Base-by-base conservation (phyloP, 2,113 vertebrate species). In the Etheostoma cragini region DNA sequence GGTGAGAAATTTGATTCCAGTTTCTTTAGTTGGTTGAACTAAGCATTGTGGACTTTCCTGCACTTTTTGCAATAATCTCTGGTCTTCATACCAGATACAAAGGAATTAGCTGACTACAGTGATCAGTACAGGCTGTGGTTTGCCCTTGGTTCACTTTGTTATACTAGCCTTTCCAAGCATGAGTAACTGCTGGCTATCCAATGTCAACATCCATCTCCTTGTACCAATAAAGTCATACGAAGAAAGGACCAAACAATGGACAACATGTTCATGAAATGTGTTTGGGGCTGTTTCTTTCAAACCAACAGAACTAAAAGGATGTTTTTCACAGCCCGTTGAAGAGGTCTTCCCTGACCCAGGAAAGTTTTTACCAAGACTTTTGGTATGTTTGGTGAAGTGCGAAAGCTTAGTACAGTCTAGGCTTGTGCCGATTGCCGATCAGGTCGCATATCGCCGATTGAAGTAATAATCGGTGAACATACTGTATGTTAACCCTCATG, bases 121-220 rank as follows among this genome's bases (percentile, higher is more conserved):
- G 60, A 63, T 81, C 60, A 53, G 54, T 52, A 42, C 56, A 71
- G 68, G 68, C 62, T 78, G 46, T 26, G 47, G 72, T 80, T 77
- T 70, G 57, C 56, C 54, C 53, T 65, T 61, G 56, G 30, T 67
- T 68, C 56, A 80, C 54, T 73, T 81, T 73, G 58, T 78, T 49
- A 74, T 60, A 45, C 62, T 49, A 4, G n/a, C 57, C 24, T 66
- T 78, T 65, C 68, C 63, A 81, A 87, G 60, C 50, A 73, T 53
- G 68, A 87, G 58, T 65, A 74, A 84, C 45, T 81, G 64, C 68
- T 78, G 81, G 68, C 68, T 61, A 73, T 80, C 62, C 7, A 2
- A 76, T 72, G 57, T 83, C 49, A 72, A 78, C 60, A 79, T 76
- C 62, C 11, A 16, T 69, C 50, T 77, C 26, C 26, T 33, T 81